Percentiles rank a stretch among this genome's conserved stretches.
phyloP scores from a whole-genome alignment of 2,888 invertebrate genomes.

The Leptogaster cylindrica region DNA sequence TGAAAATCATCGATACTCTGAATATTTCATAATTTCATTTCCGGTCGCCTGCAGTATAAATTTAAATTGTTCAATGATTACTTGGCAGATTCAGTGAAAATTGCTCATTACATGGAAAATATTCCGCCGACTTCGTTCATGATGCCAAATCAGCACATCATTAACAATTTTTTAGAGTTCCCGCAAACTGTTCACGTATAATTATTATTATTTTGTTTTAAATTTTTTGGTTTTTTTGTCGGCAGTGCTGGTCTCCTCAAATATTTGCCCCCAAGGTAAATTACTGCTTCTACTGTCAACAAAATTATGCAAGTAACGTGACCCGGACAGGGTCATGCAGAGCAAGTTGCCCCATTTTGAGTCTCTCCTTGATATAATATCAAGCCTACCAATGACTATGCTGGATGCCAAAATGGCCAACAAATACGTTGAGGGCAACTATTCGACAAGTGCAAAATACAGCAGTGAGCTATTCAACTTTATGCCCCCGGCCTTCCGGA shows the following conservation, averaged over 20 bases:
- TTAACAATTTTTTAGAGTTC: slow-evolving; percentile 14
- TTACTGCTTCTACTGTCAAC: slow-evolving; percentile 24
- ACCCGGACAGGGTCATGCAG: slow-evolving; percentile 15
- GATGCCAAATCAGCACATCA: slow-evolving; percentile 32
- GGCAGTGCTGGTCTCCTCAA: slow-evolving; percentile 12
- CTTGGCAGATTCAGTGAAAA: too few relatives aligned
- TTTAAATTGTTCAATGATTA: too few relatives aligned
- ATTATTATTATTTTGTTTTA: too few relatives aligned
- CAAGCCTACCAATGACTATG: neutral
- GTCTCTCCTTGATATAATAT: neutral
- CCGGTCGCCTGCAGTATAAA: too few relatives aligned
- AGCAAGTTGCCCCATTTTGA: slow-evolving; percentile 16
- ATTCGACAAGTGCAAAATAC: slow-evolving; percentile 32
- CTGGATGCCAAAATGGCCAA: neutral
- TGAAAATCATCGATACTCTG: too few relatives aligned
- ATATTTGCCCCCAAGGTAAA: slow-evolving; percentile 30
- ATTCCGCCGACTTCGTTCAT: slow-evolving; percentile 12
- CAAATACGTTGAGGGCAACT: neutral
- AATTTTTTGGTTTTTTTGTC: too few relatives aligned
- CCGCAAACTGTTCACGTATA: slow-evolving; percentile 27
- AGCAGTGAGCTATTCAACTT: slow-evolving; percentile 19
- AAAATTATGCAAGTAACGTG: slow-evolving; percentile 35
- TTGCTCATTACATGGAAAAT: slow-evolving; percentile 12
- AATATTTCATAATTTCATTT: too few relatives aligned
- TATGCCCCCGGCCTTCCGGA: slow-evolving; percentile 24